A percentile compares a stretch with the other conserved stretches of the same genome.
These are phyloP conservation scores for Pseudococcus viburni DNA, from an alignment of 2,888 invertebrate genomes.

Conservation along the genomic window DNA sequence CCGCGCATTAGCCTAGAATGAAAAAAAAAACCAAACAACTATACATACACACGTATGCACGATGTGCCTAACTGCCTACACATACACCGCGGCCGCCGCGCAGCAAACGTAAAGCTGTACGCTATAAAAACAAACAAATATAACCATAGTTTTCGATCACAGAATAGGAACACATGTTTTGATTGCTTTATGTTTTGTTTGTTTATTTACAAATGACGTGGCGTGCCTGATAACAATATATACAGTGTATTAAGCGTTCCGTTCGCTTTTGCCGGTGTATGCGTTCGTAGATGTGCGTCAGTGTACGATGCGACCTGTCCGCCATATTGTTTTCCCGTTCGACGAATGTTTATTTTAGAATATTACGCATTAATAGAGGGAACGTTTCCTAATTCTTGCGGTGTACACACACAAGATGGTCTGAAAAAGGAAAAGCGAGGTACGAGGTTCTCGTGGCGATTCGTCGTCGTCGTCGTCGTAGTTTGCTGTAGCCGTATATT, in stretches of 20 bases:
- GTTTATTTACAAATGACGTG: conserved; percentile 68
- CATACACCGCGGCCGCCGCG: not conserved
- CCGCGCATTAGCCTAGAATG: conserved; percentile 42
- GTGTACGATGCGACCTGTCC: conserved; percentile 56
- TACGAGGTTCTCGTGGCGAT: not conserved
- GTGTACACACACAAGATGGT: conserved; percentile 55
- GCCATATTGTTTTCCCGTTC: conserved; percentile 64
- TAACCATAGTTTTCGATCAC: conserved; percentile 64
- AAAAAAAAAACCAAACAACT: conserved; percentile 49
- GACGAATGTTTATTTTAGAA: conserved; percentile 61
- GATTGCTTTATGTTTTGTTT: conserved; percentile 70
- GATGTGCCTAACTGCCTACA: not conserved
- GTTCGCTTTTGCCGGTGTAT: conserved; percentile 15
- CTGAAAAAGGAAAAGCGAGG: conserved; percentile 60
- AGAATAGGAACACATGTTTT: conserved; percentile 69
- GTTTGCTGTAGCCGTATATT: conserved; percentile 42
- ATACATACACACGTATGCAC: not conserved
- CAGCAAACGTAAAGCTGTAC: conserved; percentile 22
- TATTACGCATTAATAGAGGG: conserved; percentile 63
- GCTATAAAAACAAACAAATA: conserved; percentile 66
- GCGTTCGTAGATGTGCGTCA: conserved; percentile 43
- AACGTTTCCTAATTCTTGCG: conserved; percentile 64
- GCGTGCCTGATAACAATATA: conserved; percentile 68
- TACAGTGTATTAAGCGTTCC: conserved; percentile 60
- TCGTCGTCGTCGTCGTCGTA: not conserved